Base-by-base conservation (phyloP, 2,797 vertebrate genomes). In the Antrozous pallidus region DNA sequence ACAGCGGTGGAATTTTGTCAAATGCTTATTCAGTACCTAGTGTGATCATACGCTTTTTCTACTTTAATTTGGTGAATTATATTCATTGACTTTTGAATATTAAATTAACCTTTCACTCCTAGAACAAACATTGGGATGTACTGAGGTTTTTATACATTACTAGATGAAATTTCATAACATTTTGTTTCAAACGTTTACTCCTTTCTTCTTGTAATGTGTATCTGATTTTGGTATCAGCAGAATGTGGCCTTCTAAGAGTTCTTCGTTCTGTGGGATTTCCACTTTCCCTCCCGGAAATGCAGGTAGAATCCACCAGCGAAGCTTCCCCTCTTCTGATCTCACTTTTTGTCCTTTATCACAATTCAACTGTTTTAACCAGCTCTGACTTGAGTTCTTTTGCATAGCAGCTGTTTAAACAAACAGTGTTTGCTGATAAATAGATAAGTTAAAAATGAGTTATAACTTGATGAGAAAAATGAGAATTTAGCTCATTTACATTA, bases 361-460 rank as follows among this genome's bases (percentile, higher is more conserved):
- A 71, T 45, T 38, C 45, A 75, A 8, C 42, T 38, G 33, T 65
- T 51, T n/a, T 54, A 67, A 78, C 5, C 40, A 75, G n/a, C 45
- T 91, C 40, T 38, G 26, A 78, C 49, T 56, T 78, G 51, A 86
- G 58, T 70, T 61, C 65, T 85, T 92, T 33, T 61, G 63, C 40
- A 7, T 61, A 40, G 38, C 78, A 45, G 51, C 26, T 69, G 49
- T 14, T 49, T 92, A 70, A 40, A 38, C 40, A 85, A 67, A 33
- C 49, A 56, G n/a, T 70, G 33, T 58, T 90, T 69, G 17, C 6
- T 47, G 17, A 78, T 58, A 78, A 91, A 58, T 42, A 71, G 28
- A 85, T 58, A 92, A 51, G 14, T 78, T 92, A 40, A 92, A 92
- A 86, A 33, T 38, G 42, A 74, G 67, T 79, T 69, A 79, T 56